Evolutionary conservation across 2,113 vertebrate species (phyloP), one percentile per base, ranked within the genome.

Genomic region (Hystrix brachyura): DNA sequence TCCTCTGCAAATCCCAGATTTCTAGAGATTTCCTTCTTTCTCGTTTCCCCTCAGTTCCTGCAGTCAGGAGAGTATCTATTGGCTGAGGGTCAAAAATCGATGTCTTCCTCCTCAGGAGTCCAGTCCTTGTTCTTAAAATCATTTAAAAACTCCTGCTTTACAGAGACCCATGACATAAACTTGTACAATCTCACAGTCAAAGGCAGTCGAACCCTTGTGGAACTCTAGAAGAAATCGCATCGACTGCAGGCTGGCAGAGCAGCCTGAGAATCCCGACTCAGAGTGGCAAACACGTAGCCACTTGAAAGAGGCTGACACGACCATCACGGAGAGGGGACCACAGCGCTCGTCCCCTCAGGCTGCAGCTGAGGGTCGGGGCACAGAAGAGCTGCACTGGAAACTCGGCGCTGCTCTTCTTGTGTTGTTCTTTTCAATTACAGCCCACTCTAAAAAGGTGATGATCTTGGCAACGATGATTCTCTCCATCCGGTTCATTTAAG

Each of bases 321-420:
- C 2, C 2, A 10, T 72, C 38, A 27, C 18, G 4, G 55, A 67
- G 84, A 29, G 34, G 23, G 19, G 21, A 3, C 8, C 0, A 0
- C 48, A 11, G 1, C 23, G 14, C 15, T 34, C 1, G 10, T 38
- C 15, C 15, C 15, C 7, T 5, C 0, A 0, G 7, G 43, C 46
- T 81, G 23, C 0, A 25, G 12, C 3, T 1, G 10, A 84, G 53
- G 14, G 1, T 62, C 32, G 65, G 13, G 67, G 21, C 12, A 1
- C 13, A 43, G 27, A 48, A 12, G 1, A 14, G 18, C 13, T 55
- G 21, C 25, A 14, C 21, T 10, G 7, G 10, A 11, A 79, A 60
- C 5, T 53, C 57, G 17, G 29, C 13, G n/a, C 9, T 29, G 10
- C 3, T 1, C 0, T 46, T 65, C 18, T 46, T 12, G 62, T 57